Evolutionary conservation across 2,113 vertebrate genomes (phyloP), one percentile per base, ranked within the genome.

Genomic region (Macquaria australasica): DNA sequence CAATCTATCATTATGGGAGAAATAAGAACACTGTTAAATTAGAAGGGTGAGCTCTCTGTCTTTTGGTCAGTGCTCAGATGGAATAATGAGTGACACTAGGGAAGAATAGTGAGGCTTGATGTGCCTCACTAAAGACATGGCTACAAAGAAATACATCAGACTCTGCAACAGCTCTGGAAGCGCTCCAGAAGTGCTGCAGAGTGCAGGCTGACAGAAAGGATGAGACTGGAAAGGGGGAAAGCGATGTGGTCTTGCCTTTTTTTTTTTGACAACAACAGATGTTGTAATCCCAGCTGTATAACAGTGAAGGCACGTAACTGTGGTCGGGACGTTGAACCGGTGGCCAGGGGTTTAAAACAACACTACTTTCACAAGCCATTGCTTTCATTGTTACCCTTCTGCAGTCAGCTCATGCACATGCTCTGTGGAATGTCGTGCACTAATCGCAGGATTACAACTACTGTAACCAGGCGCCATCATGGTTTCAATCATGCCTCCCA

Each of bases 201-300:
- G 53, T 79, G 71, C 81, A 43, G 62, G n/a, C 82, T 82, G 84
- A 86, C 82, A 77, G 74, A 79, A 53, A 85, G 74, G 85, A 81
- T 51, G 78, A 84, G 66, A 78, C 68, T 70, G 77, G 64, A 85
- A 63, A 59, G 77, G 84, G 34, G 82, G 86, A 87, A 92, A 77
- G 79, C 53, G 41, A 71, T 79, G 77, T 86, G 75, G 77, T 82
- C 71, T 62, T 63, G 48, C 66, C 68, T 76, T 79, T 83, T 79
- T 82, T 81, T n/a, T 82, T 81, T 74, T 37, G 39, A 88, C 89
- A 89, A 83, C 87, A 89, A 84, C 93, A 93, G 91, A 91, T 93
- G 91, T 86, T 89, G 80, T 92, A 91, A 93, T 93, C 87, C 89
- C 41, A 7, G 66, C 87, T 72, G 88, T 68, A 39, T 71, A 77